Percentiles rank a stretch among this genome's conserved stretches.
These are phyloP conservation scores for Rousettus madagascariensis DNA, from an alignment of 2,797 vertebrate species.

Conservation along the genomic window DNA sequence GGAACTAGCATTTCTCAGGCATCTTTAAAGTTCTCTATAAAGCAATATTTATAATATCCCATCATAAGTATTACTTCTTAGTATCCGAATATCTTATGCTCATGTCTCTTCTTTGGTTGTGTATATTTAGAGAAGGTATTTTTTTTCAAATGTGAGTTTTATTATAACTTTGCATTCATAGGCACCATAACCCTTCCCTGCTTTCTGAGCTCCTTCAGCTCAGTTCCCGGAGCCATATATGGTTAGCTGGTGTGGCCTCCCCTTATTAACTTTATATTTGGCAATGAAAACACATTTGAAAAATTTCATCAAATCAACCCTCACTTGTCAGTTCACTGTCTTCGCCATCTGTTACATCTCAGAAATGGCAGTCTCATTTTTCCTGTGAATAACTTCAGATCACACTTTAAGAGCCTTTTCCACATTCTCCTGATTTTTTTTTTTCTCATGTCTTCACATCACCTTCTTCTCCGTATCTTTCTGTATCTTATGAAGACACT, in stretches of 20 bases:
- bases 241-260: not conserved
- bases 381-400: not conserved
- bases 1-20: not conserved
- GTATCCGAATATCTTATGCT: not conserved
- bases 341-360: slow-evolving; percentile 32
- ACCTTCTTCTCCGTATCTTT: not conserved
- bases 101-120: not conserved
- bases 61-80: not conserved
- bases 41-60: not conserved
- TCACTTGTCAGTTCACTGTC: not conserved
- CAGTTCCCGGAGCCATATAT: not conserved
- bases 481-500: not conserved
- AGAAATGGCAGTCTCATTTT: not conserved
- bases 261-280: slow-evolving; percentile 1
- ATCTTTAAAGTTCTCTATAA: not conserved
- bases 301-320: slow-evolving; percentile 38
- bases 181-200: not conserved
- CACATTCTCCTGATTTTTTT: not conserved
- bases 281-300: slow-evolving; percentile 32
- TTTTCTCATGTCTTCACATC: not conserved
- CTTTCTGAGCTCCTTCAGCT: not conserved
- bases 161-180: not conserved
- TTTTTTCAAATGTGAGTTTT: not conserved
- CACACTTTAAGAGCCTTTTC: not conserved
- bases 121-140: not conserved